Conservation (phyloP, 1,140 invertebrate genomes). For the Leguminivora glycinivorella region DNA sequence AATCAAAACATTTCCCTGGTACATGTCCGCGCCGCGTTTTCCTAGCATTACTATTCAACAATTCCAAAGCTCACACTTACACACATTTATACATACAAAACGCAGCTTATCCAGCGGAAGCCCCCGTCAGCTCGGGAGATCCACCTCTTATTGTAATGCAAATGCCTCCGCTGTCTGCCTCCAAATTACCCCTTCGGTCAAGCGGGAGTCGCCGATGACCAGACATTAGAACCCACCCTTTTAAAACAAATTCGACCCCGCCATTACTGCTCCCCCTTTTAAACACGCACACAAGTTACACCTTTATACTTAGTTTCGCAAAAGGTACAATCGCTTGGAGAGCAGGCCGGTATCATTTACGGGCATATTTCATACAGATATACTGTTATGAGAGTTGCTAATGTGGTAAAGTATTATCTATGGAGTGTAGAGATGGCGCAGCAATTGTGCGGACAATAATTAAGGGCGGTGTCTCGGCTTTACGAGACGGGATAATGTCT, state of each 20-base stretch:
- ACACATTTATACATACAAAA: constrained; percentile 55
- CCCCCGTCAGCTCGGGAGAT: constrained; percentile 52
- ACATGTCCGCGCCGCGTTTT: constrained; percentile 15
- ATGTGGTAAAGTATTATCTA: constrained; percentile 58
- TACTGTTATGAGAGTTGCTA: constrained; percentile 67
- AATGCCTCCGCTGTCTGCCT: constrained; percentile 74
- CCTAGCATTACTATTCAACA: constrained; percentile 51
- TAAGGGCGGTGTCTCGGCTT: constrained; percentile 52
- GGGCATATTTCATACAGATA: constrained; percentile 69
- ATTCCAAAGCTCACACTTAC: constrained; percentile 45
- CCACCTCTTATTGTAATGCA: constrained; percentile 73
- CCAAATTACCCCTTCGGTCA: constrained; percentile 74
- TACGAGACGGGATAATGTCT: constrained; percentile 56
- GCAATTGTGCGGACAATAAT: constrained; percentile 69
- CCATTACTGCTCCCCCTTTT: constrained; percentile 24
- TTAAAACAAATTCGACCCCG: constrained; percentile 62
- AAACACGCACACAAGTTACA: constrained; percentile 41
- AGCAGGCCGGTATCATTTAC: constrained; percentile 33
- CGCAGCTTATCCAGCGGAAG: constrained; percentile 62
- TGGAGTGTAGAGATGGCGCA: constrained; percentile 50
- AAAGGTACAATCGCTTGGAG: constrained; percentile 31
- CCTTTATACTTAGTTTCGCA: constrained; percentile 42
- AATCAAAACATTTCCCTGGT: constrained; percentile 23
- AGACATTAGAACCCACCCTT: constrained; percentile 70
- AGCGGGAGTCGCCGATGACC: constrained; percentile 63